Percentiles rank a stretch among this genome's conserved stretches.
Conservation (phyloP, 2,797 vertebrate genomes). For the Thaleichthys pacificus region DNA sequence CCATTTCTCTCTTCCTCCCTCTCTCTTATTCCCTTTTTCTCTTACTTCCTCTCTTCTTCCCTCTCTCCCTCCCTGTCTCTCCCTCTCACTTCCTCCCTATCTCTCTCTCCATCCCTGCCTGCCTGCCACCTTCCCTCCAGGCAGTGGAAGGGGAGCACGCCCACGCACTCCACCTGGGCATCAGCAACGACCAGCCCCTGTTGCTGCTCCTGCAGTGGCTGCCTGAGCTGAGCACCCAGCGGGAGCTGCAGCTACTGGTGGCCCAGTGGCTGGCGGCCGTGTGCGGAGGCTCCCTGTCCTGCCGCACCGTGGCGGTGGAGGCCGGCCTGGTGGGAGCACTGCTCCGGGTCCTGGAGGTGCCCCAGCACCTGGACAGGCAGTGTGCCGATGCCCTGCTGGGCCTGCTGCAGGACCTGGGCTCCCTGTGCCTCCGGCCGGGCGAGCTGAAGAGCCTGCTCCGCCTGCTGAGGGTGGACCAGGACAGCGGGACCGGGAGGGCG, state of each 20-base stretch:
- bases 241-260: slow-evolving; percentile 86
- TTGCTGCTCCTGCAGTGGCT: slow-evolving; percentile 91
- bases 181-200: slow-evolving; percentile 91
- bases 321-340: slow-evolving; percentile 86
- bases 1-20: not conserved
- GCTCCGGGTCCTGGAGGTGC: slow-evolving; percentile 77
- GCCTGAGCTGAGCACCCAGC: slow-evolving; percentile 74
- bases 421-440: slow-evolving; percentile 83
- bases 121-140: slow-evolving; percentile 60
- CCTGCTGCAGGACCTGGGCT: slow-evolving; percentile 85
- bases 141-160: slow-evolving; percentile 88
- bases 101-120: slow-evolving; percentile 1
- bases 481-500: slow-evolving; percentile 23
- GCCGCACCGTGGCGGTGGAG: slow-evolving; percentile 88
- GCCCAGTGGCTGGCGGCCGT: slow-evolving; percentile 82
- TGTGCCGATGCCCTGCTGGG: slow-evolving; percentile 85
- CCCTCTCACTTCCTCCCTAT: not conserved
- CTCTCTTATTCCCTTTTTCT: slow-evolving; percentile 3
- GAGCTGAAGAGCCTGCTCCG: slow-evolving; percentile 85
- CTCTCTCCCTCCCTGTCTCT: not conserved
- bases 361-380: slow-evolving; percentile 72
- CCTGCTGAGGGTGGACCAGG: slow-evolving; percentile 73
- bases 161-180: slow-evolving; percentile 72
- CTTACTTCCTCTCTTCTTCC: slow-evolving; percentile 21
- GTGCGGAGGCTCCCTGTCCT: slow-evolving; percentile 84